Conservation (phyloP, 2,113 vertebrate species). For the Formicarius rufipectus region DNA sequence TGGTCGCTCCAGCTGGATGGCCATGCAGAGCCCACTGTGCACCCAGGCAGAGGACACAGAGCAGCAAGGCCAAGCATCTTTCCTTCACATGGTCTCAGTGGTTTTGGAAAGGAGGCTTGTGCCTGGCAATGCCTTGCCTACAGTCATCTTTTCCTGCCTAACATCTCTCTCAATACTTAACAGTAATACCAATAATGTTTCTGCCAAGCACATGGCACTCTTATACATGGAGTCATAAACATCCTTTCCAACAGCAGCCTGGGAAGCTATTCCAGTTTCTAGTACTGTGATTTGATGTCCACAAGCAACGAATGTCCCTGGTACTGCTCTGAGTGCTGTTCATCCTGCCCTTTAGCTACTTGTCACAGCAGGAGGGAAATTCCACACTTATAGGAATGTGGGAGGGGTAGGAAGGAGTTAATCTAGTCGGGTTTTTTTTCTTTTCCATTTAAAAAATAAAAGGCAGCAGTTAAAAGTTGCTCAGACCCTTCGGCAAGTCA, state of each 20-base stretch:
- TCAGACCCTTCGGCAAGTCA: neutral
- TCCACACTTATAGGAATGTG: neutral
- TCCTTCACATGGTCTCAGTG: accelerated
- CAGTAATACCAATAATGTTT: neutral
- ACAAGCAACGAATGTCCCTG: neutral
- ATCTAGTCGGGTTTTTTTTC: neutral
- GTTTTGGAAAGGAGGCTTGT: neutral
- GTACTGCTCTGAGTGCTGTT: neutral
- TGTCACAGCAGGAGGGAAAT: neutral
- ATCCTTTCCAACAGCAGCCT: neutral
- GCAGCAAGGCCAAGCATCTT: neutral
- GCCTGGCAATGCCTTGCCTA: neutral
- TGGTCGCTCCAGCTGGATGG: neutral
- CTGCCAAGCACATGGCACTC: neutral
- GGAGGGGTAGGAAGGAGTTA: constrained; percentile 23
- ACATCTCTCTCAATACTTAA: neutral
- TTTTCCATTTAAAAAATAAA: neutral
- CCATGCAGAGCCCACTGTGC: accelerated
- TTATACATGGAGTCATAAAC: neutral
- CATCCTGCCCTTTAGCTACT: neutral
- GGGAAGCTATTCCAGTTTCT: neutral
- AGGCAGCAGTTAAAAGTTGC: neutral
- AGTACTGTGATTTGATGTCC: neutral
- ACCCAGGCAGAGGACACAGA: accelerated
- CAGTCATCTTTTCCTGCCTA: neutral